These are phyloP conservation scores for Tridacna crocea DNA, from an alignment of 2,888 invertebrate species.

Conservation along the genomic window DNA sequence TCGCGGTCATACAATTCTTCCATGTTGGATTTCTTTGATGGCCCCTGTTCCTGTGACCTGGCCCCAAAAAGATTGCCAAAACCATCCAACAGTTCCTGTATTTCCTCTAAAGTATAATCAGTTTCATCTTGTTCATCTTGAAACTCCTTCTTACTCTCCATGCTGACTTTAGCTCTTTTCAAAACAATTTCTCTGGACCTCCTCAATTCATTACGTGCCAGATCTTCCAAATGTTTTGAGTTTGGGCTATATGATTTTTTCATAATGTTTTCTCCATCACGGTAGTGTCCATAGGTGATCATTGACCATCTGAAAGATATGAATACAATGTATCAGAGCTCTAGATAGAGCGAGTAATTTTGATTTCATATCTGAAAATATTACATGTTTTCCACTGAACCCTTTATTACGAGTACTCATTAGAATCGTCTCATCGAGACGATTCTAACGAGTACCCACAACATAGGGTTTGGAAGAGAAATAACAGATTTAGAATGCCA, in stretches of 20 bases:
- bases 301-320: slow-evolving; percentile 34
- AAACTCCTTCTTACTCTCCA: background rate
- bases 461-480: too few species aligned
- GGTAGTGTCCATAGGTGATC: slow-evolving; percentile 42
- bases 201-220: slow-evolving; percentile 62
- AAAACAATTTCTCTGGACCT: slow-evolving; percentile 55
- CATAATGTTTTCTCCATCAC: slow-evolving; percentile 12
- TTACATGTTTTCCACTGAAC: too few species aligned
- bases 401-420: too few species aligned
- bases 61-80: background rate
- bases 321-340: too few species aligned
- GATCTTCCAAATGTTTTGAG: slow-evolving; percentile 39
- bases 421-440: too few species aligned
- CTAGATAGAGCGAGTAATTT: too few species aligned
- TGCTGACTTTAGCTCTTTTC: slow-evolving; percentile 44
- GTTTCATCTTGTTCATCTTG: background rate
- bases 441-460: too few species aligned
- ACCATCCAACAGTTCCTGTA: background rate
- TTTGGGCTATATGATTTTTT: slow-evolving; percentile 52
- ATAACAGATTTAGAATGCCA: too few species aligned
- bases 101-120: background rate
- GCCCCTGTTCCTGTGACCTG: background rate
- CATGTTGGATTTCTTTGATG: background rate
- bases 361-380: too few species aligned
- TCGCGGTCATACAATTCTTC: background rate